phyloP scores from a whole-genome alignment of 2,797 vertebrate species.

The Etheostoma perlongum region DNA sequence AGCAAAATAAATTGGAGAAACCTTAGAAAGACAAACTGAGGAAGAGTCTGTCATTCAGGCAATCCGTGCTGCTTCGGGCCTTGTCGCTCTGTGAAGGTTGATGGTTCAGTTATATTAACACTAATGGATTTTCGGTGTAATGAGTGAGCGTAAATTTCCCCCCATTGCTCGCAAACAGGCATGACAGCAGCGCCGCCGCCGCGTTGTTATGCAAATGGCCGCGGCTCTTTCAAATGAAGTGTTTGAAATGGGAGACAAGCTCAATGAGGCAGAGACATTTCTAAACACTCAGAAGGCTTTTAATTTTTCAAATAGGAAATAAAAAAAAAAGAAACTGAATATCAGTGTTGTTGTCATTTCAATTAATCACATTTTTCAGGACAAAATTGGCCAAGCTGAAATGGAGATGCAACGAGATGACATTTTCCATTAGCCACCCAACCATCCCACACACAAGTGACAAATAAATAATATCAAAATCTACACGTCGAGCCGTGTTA shows the following conservation, averaged over 20 bases:
- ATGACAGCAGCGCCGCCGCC: background rate
- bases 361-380: conserved; percentile 52
- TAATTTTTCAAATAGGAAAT: conserved; percentile 32
- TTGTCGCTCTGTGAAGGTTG: conserved; percentile 46
- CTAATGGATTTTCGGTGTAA: conserved; percentile 70
- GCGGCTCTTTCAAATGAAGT: conserved; percentile 47
- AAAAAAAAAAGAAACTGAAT: conserved; percentile 52
- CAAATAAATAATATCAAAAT: background rate
- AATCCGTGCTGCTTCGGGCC: conserved; percentile 14
- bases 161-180: conserved; percentile 23
- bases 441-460: conserved; percentile 15
- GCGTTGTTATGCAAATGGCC: conserved; percentile 62
- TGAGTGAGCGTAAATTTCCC: conserved; percentile 42
- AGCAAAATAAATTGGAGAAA: no score
- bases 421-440: conserved; percentile 46
- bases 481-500: background rate
- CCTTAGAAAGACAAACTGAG: no score
- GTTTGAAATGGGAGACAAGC: conserved; percentile 37
- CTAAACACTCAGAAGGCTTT: conserved; percentile 46
- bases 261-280: conserved; percentile 60
- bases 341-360: conserved; percentile 23
- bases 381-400: conserved; percentile 28
- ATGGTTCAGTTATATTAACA: conserved; percentile 48
- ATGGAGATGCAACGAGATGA: conserved; percentile 25
- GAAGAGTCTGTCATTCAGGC: background rate